These are phyloP conservation scores for Notolepis coatsorum DNA, from an alignment of 2,797 vertebrate genomes.

Conservation along the genomic window DNA sequence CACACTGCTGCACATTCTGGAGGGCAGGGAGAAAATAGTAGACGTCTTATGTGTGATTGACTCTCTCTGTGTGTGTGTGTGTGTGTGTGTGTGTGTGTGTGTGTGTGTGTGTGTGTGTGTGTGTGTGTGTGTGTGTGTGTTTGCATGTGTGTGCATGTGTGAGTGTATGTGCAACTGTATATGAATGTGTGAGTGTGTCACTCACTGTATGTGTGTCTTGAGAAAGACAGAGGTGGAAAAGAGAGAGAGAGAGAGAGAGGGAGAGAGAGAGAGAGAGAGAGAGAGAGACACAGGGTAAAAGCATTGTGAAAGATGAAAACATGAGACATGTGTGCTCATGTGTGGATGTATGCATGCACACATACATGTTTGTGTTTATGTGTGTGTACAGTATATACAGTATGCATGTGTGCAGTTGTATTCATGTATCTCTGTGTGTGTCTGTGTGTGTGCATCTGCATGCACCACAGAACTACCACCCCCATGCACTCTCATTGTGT, in stretches of 20 bases:
- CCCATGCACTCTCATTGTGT: conserved; percentile 1
- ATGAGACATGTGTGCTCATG: neutral
- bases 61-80: neutral
- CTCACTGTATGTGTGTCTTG: neutral
- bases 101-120: neutral
- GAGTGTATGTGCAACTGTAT: neutral
- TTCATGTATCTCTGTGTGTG: neutral
- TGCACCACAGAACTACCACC: neutral
- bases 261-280: too few relatives aligned
- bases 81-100: conserved; percentile 10
- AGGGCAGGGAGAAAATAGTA: conserved; percentile 15
- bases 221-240: too few relatives aligned
- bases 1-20: conserved; percentile 3
- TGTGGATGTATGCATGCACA: conserved; percentile 10
- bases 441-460: neutral
- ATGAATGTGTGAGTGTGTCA: neutral
- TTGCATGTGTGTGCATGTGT: neutral
- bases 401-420: neutral
- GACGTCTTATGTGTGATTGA: too few relatives aligned
- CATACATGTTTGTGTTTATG: neutral
- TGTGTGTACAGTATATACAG: too few relatives aligned
- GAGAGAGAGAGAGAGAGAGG: too few relatives aligned
- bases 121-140: neutral
- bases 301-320: too few relatives aligned
- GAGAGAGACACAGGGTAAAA: too few relatives aligned